Conservation (phyloP, 2,113 vertebrate genomes). For the Urocitellus parryii region DNA sequence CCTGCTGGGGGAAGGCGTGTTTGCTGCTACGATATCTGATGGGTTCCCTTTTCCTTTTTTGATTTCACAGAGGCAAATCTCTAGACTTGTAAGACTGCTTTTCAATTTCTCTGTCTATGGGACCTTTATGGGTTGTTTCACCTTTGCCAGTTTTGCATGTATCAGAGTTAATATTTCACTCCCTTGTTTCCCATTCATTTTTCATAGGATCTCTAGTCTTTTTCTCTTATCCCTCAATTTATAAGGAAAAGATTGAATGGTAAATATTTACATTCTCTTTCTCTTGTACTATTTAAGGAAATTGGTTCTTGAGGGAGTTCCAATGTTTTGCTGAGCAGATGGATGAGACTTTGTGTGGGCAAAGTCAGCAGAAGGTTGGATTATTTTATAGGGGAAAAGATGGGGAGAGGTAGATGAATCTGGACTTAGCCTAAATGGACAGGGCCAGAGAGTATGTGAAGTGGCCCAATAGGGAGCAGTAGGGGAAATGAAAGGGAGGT, state of each 20-base stretch:
- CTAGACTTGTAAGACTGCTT: constrained; percentile 53
- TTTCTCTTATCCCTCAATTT: constrained; percentile 22
- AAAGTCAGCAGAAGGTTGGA: neutral
- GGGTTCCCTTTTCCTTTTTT: constrained; percentile 34
- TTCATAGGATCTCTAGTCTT: neutral
- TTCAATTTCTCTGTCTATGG: constrained; percentile 60
- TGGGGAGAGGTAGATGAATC: accelerated
- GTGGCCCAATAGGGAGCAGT: neutral
- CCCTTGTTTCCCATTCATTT: neutral
- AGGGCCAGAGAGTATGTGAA: neutral
- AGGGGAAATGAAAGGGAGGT: accelerated
- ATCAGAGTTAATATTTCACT: constrained; percentile 42
- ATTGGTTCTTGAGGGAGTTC: neutral
- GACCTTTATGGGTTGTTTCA: constrained; percentile 42
- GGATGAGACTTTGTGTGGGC: neutral
- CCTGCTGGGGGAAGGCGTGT: constrained; percentile 48
- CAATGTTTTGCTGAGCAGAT: neutral
- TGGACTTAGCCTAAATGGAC: too few species aligned
- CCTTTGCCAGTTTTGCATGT: constrained; percentile 43
- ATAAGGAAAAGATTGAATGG: neutral
- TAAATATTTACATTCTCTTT: constrained; percentile 54
- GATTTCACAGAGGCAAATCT: constrained; percentile 67
- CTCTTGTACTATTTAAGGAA: constrained; percentile 1
- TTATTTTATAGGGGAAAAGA: neutral
- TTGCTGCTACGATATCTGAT: constrained; percentile 70